A percentile compares a stretch with the other conserved stretches of the same genome.
Evolutionary conservation across 2,888 invertebrate species (phyloP).

Genomic region (Drosophila kuntzei): DNA sequence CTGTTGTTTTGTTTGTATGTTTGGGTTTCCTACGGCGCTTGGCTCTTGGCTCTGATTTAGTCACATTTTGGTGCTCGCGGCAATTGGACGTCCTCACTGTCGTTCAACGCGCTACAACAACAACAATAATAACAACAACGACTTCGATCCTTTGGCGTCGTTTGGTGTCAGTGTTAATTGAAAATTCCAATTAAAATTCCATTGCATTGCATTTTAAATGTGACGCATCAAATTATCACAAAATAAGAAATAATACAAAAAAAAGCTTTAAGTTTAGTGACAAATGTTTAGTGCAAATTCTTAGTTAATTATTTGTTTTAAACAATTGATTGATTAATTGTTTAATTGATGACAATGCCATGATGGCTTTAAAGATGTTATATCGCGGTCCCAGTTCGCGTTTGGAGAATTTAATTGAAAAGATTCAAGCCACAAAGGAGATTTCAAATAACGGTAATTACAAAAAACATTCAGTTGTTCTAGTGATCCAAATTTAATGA

Average conservation of each 20-base stretch:
- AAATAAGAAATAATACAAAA: conserved; percentile 2
- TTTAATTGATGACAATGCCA: conserved; percentile 65
- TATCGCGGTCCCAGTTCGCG: conserved; percentile 95
- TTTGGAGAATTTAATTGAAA: conserved; percentile 93
- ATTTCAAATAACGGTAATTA: conserved; percentile 82
- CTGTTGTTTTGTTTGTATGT: conserved; percentile 25
- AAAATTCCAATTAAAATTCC: conserved; percentile 18
- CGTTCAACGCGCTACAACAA: conserved; percentile 39
- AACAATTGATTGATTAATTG: conserved; percentile 17
- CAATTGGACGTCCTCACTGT: conserved; percentile 79
- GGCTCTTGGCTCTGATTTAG: conserved; percentile 78
- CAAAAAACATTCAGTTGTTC: background rate
- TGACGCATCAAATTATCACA: background rate
- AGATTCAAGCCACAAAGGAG: conserved; percentile 94
- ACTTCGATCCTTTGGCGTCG: conserved; percentile 67
- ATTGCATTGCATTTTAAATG: conserved; percentile 27
- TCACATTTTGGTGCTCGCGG: conserved; percentile 84
- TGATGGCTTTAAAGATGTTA: conserved; percentile 88
- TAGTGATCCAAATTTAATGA: background rate
- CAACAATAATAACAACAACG: conserved; percentile 16
- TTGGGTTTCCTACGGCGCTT: conserved; percentile 66
- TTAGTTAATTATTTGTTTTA: conserved; percentile 19
- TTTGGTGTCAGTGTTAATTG: conserved; percentile 66
- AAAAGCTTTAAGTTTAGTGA: conserved; percentile 37
- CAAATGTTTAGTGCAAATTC: conserved; percentile 47